phyloP scores from a whole-genome alignment of 2,888 invertebrate species.

The Acanthacorydalis orientalis region DNA sequence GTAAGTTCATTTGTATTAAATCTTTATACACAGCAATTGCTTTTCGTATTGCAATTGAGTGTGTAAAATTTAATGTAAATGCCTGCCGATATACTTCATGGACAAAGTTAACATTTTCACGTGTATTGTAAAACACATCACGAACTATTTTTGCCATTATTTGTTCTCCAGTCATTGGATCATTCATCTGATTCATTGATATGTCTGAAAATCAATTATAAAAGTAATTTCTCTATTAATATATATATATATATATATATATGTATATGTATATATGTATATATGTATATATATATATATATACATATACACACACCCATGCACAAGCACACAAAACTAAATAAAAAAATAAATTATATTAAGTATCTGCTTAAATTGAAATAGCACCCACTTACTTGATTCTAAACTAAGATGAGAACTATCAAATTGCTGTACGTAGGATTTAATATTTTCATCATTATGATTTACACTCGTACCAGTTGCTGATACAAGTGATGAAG shows the following conservation, averaged over 20 bases:
- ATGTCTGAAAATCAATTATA: slow-evolving; percentile 16
- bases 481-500: slow-evolving; percentile 24
- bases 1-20: slow-evolving; percentile 78
- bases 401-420: slow-evolving; percentile 42
- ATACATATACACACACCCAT: too few species aligned
- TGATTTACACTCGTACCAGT: slow-evolving; percentile 31
- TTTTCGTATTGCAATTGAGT: slow-evolving; percentile 72
- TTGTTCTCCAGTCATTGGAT: slow-evolving; percentile 24
- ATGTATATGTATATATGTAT: not conserved
- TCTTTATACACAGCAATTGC: slow-evolving; percentile 89
- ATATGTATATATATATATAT: too few species aligned
- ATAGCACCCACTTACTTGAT: slow-evolving; percentile 29
- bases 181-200: slow-evolving; percentile 19
- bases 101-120: slow-evolving; percentile 87
- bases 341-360: too few species aligned
- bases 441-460: slow-evolving; percentile 17
- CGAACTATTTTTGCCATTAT: slow-evolving; percentile 51
- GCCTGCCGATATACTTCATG: slow-evolving; percentile 90
- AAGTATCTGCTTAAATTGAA: not conserved
- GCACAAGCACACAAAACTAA: too few species aligned
- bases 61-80: slow-evolving; percentile 74
- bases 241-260: not conserved
- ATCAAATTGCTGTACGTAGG: slow-evolving; percentile 27
- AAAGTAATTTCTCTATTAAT: not conserved
- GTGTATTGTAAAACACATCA: slow-evolving; percentile 69